Conservation (phyloP, 2,888 invertebrate species). For the Coelopa pilipes region DNA sequence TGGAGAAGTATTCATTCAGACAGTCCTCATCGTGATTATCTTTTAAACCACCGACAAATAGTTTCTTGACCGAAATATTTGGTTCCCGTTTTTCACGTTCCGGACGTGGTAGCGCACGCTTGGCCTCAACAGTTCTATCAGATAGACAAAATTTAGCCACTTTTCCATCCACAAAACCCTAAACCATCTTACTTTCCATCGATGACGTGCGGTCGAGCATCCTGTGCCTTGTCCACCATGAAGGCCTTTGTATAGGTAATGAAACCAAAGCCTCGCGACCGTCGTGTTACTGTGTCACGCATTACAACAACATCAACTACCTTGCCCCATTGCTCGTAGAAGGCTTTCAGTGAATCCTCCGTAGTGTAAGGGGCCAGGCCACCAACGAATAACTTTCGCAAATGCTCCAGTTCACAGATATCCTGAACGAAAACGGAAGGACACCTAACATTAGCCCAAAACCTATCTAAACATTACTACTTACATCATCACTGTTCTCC, state of each 20-base stretch:
- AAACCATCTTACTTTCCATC: constrained; percentile 76
- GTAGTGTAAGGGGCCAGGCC: constrained; percentile 93
- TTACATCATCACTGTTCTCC: constrained; percentile 50
- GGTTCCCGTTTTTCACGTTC: constrained; percentile 92
- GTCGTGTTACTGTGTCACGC: constrained; percentile 93
- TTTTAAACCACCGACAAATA: constrained; percentile 94
- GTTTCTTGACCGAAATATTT: constrained; percentile 91
- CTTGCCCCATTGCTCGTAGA: constrained; percentile 97
- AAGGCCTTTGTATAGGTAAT: constrained; percentile 92
- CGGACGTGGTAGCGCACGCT: constrained; percentile 92
- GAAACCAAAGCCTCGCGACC: constrained; percentile 97
- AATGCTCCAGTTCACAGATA: constrained; percentile 73
- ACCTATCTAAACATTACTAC: constrained; percentile 25
- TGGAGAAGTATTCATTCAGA: constrained; percentile 81
- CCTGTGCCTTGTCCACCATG: constrained; percentile 96
- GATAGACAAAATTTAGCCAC: constrained; percentile 27
- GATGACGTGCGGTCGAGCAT: constrained; percentile 87
- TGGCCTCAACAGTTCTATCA: constrained; percentile 93
- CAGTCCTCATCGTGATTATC: constrained; percentile 93
- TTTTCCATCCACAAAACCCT: background rate
- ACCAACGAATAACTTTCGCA: constrained; percentile 95
- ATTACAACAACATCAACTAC: constrained; percentile 97
- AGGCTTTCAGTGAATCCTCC: constrained; percentile 87
- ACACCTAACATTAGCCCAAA: background rate
- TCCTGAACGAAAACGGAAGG: constrained; percentile 50